A percentile compares a stretch with the other conserved stretches of the same genome.
These are phyloP conservation scores for Tympanuchus pallidicinctus DNA, from an alignment of 2,113 vertebrate species.

Conservation along the genomic window DNA sequence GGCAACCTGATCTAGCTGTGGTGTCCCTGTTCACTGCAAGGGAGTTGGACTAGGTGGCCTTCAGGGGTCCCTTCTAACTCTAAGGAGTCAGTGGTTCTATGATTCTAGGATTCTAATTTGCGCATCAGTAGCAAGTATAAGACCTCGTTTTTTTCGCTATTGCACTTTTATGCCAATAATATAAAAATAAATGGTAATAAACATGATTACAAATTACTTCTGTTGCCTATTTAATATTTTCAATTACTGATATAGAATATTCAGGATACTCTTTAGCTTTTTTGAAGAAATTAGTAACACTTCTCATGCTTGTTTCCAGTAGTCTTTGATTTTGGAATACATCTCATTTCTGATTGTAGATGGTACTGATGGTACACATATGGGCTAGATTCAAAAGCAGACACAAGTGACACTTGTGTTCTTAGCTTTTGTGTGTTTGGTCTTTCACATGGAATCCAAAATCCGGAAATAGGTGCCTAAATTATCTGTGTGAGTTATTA, in stretches of 20 bases:
- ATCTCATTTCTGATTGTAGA: not conserved
- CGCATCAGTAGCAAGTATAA: not conserved
- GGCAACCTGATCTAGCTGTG: too few relatives aligned
- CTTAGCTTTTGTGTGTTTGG: not conserved
- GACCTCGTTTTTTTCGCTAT: not conserved
- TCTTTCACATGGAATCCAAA: not conserved
- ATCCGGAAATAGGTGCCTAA: not conserved
- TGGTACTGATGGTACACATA: not conserved
- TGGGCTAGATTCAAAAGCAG: not conserved
- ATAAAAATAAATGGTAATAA: rapidly evolving
- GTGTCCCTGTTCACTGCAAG: too few relatives aligned
- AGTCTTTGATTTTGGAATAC: not conserved
- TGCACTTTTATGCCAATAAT: not conserved
- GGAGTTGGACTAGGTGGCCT: too few relatives aligned
- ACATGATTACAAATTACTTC: not conserved
- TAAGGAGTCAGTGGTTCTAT: too few relatives aligned
- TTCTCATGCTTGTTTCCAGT: not conserved
- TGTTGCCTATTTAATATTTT: not conserved
- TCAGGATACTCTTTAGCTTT: not conserved
- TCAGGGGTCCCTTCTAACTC: too few relatives aligned
- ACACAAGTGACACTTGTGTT: not conserved
- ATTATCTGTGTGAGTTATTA: not conserved
- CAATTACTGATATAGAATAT: not conserved
- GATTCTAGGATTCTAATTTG: not conserved
- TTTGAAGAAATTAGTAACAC: not conserved